Evolutionary conservation across 2,888 invertebrate species (phyloP).

Genomic region (Ichneumon xanthorius): DNA sequence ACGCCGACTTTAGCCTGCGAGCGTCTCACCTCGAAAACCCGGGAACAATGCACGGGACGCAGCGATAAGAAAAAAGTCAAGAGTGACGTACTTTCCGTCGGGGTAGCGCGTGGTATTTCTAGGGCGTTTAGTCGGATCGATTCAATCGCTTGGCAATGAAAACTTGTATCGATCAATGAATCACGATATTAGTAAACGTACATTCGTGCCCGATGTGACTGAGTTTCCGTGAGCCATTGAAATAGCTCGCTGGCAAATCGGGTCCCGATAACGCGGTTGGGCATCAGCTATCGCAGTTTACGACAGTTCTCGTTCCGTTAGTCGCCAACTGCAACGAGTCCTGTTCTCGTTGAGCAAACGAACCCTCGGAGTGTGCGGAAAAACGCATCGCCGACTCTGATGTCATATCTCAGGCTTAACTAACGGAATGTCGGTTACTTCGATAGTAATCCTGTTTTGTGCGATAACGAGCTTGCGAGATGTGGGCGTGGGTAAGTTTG

Average conservation of each 20-base stretch:
- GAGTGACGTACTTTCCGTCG: background rate
- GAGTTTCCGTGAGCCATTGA: background rate
- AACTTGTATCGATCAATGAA: slow-evolving; percentile 59
- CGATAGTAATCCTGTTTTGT: slow-evolving; percentile 54
- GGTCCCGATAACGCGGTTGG: slow-evolving; percentile 11
- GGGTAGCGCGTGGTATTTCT: background rate
- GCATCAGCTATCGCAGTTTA: slow-evolving; percentile 8
- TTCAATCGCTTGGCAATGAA: slow-evolving; percentile 54
- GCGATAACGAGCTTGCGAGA: slow-evolving; percentile 52
- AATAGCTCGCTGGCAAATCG: slow-evolving; percentile 15
- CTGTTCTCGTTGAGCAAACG: slow-evolving; percentile 18
- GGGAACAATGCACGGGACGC: background rate
- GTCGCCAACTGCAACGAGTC: background rate
- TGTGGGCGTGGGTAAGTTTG: slow-evolving; percentile 44
- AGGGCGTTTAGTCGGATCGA: background rate
- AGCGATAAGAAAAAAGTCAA: background rate
- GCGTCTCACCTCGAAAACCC: background rate
- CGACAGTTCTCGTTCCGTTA: slow-evolving; percentile 37
- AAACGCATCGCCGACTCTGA: background rate
- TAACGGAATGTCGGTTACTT: slow-evolving; percentile 52
- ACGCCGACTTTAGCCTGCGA: background rate
- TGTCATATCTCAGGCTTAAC: slow-evolving; percentile 11
- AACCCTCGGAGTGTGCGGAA: background rate
- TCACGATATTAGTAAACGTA: slow-evolving; percentile 62
- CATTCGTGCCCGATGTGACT: background rate